Evolutionary conservation across 2,888 invertebrate genomes (phyloP), one percentile per base, ranked within the genome.

Genomic region (Alloscopus bannaensis): DNA sequence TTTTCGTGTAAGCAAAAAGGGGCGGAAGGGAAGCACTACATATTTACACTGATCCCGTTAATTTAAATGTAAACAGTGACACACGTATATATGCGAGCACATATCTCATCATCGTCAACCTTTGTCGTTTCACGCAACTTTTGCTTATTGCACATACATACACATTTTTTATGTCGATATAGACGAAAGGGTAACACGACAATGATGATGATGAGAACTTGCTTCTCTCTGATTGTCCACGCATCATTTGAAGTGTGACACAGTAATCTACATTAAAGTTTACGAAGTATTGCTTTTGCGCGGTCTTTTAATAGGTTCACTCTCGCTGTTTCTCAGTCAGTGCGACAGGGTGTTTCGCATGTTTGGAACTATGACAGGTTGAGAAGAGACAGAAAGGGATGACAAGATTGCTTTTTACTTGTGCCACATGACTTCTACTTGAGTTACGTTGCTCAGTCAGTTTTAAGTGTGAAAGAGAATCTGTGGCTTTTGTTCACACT

Each of bases 161-260:
- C 16, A 52, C 20, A 60, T 11, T 47, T 24, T 65, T 60, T 36
- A n/a, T n/a, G 20, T 13, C 31, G 22, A 60, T 50, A 50, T 18
- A 18, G 18, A 50, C 20, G 42, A 8, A 36, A 8, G 36, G 36
- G 13, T 36, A 52, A 6, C 24, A 24, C 11, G 4, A 52, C 42
- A n/a, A 26, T 68, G 50, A 55, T 55, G 57, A 70, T 45, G 57
- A 47, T 45, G 70, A 70, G 55, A 69, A 69, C 52, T 52, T 24
- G 36, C 45, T 66, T 79, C 26, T 55, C 64, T 59, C 69, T 59
- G 20, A 50, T 55, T 80, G 73, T 80, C 80, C 80, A 80, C 80
- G 80, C 80, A 80, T 80, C 73, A 80, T 73, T 80, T 80, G 59
- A 50, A 64, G 42, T 55, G 60, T 60, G 71, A 71, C 71, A 71